Evolutionary conservation across 1,140 invertebrate species (phyloP).

Genomic region (Papilio glaucus): DNA sequence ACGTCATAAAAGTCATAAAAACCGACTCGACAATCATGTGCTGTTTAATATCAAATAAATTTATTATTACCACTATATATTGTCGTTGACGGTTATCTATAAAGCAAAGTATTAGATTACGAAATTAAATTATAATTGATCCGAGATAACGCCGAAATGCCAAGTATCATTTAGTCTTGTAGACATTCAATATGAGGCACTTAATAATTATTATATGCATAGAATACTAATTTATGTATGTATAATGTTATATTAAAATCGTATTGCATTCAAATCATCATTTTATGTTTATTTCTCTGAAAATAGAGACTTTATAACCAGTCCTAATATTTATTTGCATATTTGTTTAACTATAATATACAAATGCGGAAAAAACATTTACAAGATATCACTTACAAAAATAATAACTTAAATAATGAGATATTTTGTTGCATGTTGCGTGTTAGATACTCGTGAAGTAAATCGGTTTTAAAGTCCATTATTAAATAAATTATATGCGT

Average conservation of each 20-base stretch:
- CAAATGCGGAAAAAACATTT: neutral
- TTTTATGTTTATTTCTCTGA: constrained; percentile 3
- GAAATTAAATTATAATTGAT: constrained; percentile 19
- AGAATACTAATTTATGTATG: constrained; percentile 9
- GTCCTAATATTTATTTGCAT: neutral
- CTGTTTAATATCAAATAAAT: neutral
- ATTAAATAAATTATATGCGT: constrained; percentile 36
- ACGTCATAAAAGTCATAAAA: neutral
- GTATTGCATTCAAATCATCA: neutral
- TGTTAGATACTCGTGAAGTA: constrained; percentile 27
- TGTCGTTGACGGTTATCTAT: constrained; percentile 10
- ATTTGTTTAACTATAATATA: neutral
- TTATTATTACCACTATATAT: neutral
- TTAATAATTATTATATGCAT: constrained; percentile 1
- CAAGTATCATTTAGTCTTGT: neutral
- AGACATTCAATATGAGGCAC: constrained; percentile 13
- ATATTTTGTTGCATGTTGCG: constrained; percentile 12
- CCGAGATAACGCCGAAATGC: neutral
- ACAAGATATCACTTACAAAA: constrained; percentile 12
- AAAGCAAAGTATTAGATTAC: constrained; percentile 20
- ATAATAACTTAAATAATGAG: constrained; percentile 1
- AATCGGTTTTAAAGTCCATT: constrained; percentile 23
- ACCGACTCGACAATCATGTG: neutral
- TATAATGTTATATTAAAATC: constrained; percentile 1
- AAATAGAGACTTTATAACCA: constrained; percentile 18